Evolutionary conservation across 2,888 invertebrate species (phyloP).

Genomic region (Caenorhabditis wallacei): DNA sequence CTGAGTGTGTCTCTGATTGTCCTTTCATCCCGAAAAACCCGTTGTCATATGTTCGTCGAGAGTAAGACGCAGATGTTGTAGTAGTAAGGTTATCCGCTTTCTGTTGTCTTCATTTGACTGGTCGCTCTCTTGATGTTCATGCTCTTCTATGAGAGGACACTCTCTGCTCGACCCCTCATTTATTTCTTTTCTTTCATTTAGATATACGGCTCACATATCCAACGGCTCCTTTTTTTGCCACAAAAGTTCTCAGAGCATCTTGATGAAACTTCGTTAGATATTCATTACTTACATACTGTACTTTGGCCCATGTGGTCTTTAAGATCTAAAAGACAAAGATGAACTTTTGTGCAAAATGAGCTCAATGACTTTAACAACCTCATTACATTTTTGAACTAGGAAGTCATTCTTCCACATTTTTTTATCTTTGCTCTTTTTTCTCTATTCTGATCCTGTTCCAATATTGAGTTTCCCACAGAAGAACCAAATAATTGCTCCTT

Average conservation of each 20-base stretch:
- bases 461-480: neutral
- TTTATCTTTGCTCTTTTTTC: neutral
- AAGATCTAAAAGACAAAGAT: neutral
- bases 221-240: conserved; percentile 3
- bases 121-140: conserved; percentile 38
- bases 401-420: neutral
- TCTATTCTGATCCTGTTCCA: neutral
- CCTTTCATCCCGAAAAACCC: neutral
- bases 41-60: conserved; percentile 15
- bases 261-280: conserved; percentile 5
- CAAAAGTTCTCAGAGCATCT: neutral
- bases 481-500: too few species aligned
- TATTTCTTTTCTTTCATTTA: conserved; percentile 23
- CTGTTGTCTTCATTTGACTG: conserved; percentile 51
- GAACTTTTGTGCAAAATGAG: neutral
- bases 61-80: conserved; percentile 41
- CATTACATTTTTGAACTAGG: neutral
- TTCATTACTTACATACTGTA: neutral
- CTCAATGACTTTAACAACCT: neutral
- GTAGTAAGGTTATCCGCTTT: conserved; percentile 44
- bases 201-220: conserved; percentile 21
- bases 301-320: neutral
- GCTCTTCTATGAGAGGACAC: conserved; percentile 25
- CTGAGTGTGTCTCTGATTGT: conserved; percentile 5
- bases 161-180: conserved; percentile 25